Percentiles rank a stretch among this genome's conserved stretches.
Conservation (phyloP, 1,140 invertebrate genomes). For the Notospermus geniculatus region DNA sequence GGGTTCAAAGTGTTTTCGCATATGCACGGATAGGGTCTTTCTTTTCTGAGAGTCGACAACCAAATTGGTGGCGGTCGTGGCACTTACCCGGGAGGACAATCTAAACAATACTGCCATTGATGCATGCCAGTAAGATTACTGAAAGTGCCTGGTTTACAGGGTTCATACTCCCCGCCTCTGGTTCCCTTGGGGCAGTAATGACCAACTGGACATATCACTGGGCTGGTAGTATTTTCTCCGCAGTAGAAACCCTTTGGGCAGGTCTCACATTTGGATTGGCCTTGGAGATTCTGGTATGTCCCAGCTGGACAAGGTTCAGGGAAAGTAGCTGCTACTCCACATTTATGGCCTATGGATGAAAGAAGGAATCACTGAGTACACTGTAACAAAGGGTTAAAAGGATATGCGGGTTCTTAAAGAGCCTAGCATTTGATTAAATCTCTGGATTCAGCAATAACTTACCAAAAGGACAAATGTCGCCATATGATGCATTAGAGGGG, state of each 20-base stretch:
- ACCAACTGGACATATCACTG: constrained; percentile 42
- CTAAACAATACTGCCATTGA: constrained; percentile 27
- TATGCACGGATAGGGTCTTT: too few relatives aligned
- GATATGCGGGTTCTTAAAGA: too few relatives aligned
- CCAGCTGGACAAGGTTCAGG: constrained; percentile 15
- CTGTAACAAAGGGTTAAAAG: too few relatives aligned
- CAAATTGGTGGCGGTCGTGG: too few relatives aligned
- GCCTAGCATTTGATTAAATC: too few relatives aligned
- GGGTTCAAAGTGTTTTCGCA: too few relatives aligned
- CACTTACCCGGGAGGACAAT: constrained; percentile 42
- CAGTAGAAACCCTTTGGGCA: constrained; percentile 50
- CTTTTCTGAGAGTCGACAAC: too few relatives aligned
- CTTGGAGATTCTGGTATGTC: constrained; percentile 33
- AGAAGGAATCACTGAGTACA: too few relatives aligned
- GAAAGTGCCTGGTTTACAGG: constrained; percentile 42
- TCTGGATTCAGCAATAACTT: too few relatives aligned
- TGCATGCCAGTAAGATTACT: constrained; percentile 40
- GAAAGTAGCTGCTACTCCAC: too few relatives aligned
- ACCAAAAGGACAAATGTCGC: constrained; percentile 48
- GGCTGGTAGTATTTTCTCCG: constrained; percentile 34
- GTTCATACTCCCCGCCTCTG: constrained; percentile 16
- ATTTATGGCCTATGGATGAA: too few relatives aligned
- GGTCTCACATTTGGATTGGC: constrained; percentile 29
- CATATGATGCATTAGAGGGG: constrained; percentile 38
- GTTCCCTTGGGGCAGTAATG: constrained; percentile 33